Evolutionary conservation across 2,888 invertebrate genomes (phyloP), one percentile per base, ranked within the genome.

Genomic region (Agonopterix heracliana): DNA sequence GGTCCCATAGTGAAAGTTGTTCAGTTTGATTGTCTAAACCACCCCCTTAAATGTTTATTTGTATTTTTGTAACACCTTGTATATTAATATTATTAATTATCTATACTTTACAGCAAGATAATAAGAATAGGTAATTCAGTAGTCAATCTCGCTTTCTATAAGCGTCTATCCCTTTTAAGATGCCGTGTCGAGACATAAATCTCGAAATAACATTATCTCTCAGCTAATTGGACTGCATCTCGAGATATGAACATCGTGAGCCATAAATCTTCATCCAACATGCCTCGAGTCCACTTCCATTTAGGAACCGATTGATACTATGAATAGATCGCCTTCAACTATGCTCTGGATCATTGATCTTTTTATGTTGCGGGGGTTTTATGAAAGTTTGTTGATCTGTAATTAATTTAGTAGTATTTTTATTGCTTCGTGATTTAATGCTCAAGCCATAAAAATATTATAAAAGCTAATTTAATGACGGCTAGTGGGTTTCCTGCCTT

Each of bases 211-310:
- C 45, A 49, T 63, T 60, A 61, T 57, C 56, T 55, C 26, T 48
- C 51, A 54, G 49, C 52, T 46, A 53, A 58, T 55, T 51, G 52
- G 60, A 66, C 61, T 64, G 63, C 63, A 64, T 66, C 56, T 55
- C 50, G 54, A 54, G 49, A 59, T 59, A 66, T 55, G 48, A 45
- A 52, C 45, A 34, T 17, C 12, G 26, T 44, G 41, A 26, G 44
- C 46, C 56, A 69, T 74, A 66, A 67, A 73, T 74, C 64, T 63
- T 61, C 52, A 68, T 71, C 66, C 66, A 68, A 57, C 59, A 56
- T 62, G 59, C 48, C 53, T 58, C 64, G 55, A 64, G 62, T 56
- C 55, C 41, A 46, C 56, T 60, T 62, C 60, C 64, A 67, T 67
- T 66, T 66, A 56, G 49, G 49, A 55, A 57, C 51, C 53, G 68